These are phyloP conservation scores for Chironomus tepperi DNA, from an alignment of 1,140 invertebrate genomes.

Conservation along the genomic window DNA sequence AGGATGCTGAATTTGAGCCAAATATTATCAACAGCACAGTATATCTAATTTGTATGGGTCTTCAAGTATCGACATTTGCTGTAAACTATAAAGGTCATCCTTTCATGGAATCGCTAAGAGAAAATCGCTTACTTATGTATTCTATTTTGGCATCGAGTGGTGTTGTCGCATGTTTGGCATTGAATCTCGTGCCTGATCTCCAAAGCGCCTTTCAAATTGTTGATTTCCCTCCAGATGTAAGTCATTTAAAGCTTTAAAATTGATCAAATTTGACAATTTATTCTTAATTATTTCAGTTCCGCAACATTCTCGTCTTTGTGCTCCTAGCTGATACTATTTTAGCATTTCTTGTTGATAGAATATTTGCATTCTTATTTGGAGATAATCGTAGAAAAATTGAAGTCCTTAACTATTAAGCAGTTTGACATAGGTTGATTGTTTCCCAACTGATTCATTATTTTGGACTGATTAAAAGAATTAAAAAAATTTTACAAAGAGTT, in stretches of 20 bases:
- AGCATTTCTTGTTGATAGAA: constrained; percentile 73
- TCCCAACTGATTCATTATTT: neutral
- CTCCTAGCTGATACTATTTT: constrained; percentile 74
- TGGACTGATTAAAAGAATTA: no score
- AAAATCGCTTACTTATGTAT: constrained; percentile 89
- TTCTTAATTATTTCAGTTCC: constrained; percentile 66
- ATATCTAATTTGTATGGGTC: constrained; percentile 93
- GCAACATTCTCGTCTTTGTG: constrained; percentile 65
- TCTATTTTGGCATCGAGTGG: constrained; percentile 68
- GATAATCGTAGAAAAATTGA: constrained; percentile 36
- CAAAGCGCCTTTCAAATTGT: constrained; percentile 81
- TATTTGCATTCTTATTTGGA: constrained; percentile 84
- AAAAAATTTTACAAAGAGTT: no score
- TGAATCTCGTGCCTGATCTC: constrained; percentile 68
- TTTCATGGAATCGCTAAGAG: constrained; percentile 92
- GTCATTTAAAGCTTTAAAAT: constrained; percentile 34
- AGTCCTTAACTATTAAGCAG: neutral
- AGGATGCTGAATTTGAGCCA: constrained; percentile 84
- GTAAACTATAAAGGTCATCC: constrained; percentile 99
- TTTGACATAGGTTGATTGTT: neutral
- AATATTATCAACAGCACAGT: constrained; percentile 95
- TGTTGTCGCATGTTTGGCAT: constrained; percentile 64
- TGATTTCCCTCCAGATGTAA: constrained; percentile 75
- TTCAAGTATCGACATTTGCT: constrained; percentile 97
- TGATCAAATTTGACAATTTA: constrained; percentile 29